Evolutionary conservation across 2,113 vertebrate species (phyloP), one percentile per base, ranked within the genome.

Genomic region (Synodontis membranacea): DNA sequence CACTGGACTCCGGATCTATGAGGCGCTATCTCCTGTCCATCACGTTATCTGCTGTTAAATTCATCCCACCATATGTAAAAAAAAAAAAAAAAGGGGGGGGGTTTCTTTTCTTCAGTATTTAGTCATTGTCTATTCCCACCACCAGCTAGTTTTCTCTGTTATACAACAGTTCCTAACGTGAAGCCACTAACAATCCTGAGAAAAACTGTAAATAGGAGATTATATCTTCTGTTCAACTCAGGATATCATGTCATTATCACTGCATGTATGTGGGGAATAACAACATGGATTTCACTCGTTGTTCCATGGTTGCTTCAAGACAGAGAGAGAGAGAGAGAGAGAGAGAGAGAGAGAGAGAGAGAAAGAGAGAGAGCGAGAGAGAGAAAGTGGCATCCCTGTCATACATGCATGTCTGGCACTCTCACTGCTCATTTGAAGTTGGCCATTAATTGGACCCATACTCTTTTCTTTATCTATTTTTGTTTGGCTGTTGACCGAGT

Each of bases 401-500:
- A 87, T 82, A 80, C 34, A 75, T 66, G 52, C 34, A 75, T 66
- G 52, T 87, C 83, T 83, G 64, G 75, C 84, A 75, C 80, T 85
- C 80, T 82, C 89, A 76, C 88, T 91, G 91, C 91, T 95, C 92
- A 92, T 93, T 93, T 93, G 88, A 93, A 93, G 92, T 89, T 93
- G 90, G 89, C 91, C 91, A 94, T 95, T 94, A 94, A 94, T 95
- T 94, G 93, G 93, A 92, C 90, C 80, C 79, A 84, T 86, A 90
- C 91, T 88, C 89, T 88, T 86, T 90, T 87, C 90, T 89, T 90
- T 90, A 92, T 94, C 92, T 94, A 94, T 94, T 95, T 95, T 94
- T 94, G 92, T 94, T 93, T 94, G 91, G 93, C 92, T 95, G 94
- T 93, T 95, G 94, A 94, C 94, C 93, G 93, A 94, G 92, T 89